Base-by-base conservation (phyloP, 2,797 vertebrate species). In the Scolopax bukidnonensis region DNA sequence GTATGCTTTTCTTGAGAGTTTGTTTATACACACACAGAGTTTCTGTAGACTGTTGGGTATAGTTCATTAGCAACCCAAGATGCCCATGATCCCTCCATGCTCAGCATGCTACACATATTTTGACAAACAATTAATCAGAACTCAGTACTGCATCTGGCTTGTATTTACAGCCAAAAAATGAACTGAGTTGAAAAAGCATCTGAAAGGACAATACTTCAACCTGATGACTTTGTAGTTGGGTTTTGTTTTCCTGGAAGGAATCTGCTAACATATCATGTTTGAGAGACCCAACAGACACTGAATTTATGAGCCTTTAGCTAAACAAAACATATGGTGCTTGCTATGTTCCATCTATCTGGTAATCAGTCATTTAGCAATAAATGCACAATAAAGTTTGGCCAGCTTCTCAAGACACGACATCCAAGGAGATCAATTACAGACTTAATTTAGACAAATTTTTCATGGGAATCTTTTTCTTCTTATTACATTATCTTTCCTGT, bases 201-300 rank as follows among this genome's bases (percentile, higher is more conserved):
- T 77, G 76, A 95, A 93, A 93, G 89, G 75, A 54, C 84, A 93
- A 95, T 95, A 59, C 87, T 89, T 96, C 95, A 96, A 87, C 63
- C 80, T 61, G 92, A 95, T 89, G 95, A 93, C 92, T 96, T 89
- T 67, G 89, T 85, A 78, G 91, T n/a, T 75, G 78, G 69, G 95
- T 86, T 95, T 89, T 97, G 93, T 93, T 93, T 95, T 89, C 90
- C 93, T 96, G 89, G 87, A 96, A 96, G 90, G 92, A 94, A 93
- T 84, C 89, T 48, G 93, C 91, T 96, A 94, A 56, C 96, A 67
- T 45, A 91, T 80, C 93, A 73, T 93, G 89, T 95, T 56, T 41
- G 89, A 95, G 91, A 89, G 78, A 74, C 87, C 94, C 76, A 91
- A 43, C 60, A 93, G 95, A 86, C 83, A 54, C 9, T 24, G 87